Conservation (phyloP, 2,113 vertebrate genomes). For the Triplophysa rosa region DNA sequence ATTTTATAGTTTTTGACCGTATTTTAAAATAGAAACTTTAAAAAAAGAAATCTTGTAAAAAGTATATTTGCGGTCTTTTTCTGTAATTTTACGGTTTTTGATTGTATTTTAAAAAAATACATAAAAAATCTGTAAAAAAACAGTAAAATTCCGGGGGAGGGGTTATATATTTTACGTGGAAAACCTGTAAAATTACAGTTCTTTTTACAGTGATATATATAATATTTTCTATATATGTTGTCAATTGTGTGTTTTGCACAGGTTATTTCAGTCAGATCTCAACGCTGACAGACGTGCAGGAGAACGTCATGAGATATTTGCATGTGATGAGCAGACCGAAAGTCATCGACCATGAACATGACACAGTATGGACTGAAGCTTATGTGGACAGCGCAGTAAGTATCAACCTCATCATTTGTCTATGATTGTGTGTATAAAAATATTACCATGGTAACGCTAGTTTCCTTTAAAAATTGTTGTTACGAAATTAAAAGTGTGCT, state of each 20-base stretch:
- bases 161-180: no score
- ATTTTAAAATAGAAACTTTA: no score
- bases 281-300: constrained; percentile 94
- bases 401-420: constrained; percentile 40
- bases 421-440: background rate
- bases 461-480: background rate
- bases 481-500: background rate
- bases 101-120: no score
- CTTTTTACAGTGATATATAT: background rate
- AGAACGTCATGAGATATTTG: constrained; percentile 97
- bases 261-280: constrained; percentile 98
- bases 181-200: no score
- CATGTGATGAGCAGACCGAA: constrained; percentile 97
- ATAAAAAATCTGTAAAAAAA: no score
- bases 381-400: constrained; percentile 97
- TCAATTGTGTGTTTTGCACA: constrained; percentile 61
- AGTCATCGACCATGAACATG: constrained; percentile 96
- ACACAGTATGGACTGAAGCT: constrained; percentile 95
- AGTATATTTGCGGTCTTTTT: no score
- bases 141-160: no score
- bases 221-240: background rate
- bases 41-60: no score
- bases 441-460: background rate
- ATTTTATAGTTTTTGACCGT: no score
- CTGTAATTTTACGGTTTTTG: no score